These are phyloP conservation scores for Caenorhabditis tropicalis DNA, from an alignment of 1,140 invertebrate species.

Conservation along the genomic window DNA sequence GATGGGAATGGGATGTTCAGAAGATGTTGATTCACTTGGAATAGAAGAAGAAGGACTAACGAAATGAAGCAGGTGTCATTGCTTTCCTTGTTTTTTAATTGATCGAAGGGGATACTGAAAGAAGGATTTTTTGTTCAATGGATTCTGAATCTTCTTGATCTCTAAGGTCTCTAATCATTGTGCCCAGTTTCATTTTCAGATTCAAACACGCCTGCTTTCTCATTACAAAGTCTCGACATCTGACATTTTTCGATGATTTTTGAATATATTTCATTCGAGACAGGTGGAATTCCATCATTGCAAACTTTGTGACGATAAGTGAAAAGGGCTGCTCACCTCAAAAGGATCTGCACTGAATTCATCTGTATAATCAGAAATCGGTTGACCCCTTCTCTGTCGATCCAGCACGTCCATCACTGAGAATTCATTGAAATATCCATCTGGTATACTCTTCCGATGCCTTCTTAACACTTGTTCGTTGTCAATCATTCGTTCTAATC, in stretches of 20 bases:
- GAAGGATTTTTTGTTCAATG: neutral
- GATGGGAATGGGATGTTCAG: neutral
- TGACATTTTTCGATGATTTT: constrained; percentile 1
- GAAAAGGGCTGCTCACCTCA: neutral
- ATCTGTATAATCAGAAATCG: constrained; percentile 28
- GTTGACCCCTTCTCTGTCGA: neutral
- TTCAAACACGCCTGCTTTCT: neutral
- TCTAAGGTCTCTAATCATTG: no score
- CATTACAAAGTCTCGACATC: neutral
- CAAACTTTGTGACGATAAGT: neutral
- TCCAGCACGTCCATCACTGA: neutral
- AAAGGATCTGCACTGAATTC: constrained; percentile 37
- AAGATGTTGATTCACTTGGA: neutral
- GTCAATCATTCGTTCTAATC: constrained; percentile 20
- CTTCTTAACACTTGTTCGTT: constrained; percentile 24
- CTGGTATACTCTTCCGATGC: constrained; percentile 31
- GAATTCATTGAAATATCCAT: constrained; percentile 20
- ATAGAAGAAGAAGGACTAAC: constrained; percentile 15
- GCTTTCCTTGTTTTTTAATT: neutral
- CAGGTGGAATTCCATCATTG: neutral
- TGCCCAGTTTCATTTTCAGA: no score
- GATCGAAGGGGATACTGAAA: neutral
- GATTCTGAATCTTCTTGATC: no score
- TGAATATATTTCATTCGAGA: neutral
- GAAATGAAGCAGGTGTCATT: neutral